These are phyloP conservation scores for Brachyptera risi DNA, from an alignment of 2,888 invertebrate species.

Conservation along the genomic window DNA sequence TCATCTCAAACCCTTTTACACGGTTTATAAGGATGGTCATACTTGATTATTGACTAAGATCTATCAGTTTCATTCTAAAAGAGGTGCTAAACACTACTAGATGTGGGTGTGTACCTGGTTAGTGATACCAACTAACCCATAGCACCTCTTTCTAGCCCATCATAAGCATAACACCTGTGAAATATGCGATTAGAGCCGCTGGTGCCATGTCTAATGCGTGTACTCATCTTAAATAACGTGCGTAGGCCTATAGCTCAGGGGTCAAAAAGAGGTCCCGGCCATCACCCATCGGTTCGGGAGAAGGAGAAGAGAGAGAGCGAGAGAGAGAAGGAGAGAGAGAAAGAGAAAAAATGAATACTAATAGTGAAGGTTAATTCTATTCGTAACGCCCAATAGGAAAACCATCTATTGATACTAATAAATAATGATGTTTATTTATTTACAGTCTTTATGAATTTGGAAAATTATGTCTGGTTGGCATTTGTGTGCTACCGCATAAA, in stretches of 20 bases:
- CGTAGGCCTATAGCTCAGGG: too few species aligned
- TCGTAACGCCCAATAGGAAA: not conserved
- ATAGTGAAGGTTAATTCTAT: not conserved
- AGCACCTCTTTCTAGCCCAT: too few species aligned
- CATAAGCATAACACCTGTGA: slow-evolving; percentile 28
- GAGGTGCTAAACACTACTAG: not conserved
- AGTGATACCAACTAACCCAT: too few species aligned
- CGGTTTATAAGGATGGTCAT: not conserved
- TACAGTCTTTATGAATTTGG: too few species aligned
- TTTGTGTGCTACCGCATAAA: too few species aligned
- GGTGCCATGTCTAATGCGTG: slow-evolving; percentile 21
- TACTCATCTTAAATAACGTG: too few species aligned
- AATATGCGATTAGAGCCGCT: slow-evolving; percentile 26
- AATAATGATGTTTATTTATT: too few species aligned
- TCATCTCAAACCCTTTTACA: not conserved
- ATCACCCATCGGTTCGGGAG: too few species aligned
- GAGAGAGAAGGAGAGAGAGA: too few species aligned
- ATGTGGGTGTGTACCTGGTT: not conserved
- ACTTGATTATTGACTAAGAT: not conserved
- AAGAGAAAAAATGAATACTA: not conserved
- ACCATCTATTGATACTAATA: not conserved
- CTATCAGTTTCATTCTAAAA: not conserved
- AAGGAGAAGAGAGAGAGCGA: too few species aligned
- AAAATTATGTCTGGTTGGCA: too few species aligned
- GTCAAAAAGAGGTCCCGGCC: too few species aligned